phyloP scores from a whole-genome alignment of 2,888 invertebrate genomes.

The Sarcophaga variegata region DNA sequence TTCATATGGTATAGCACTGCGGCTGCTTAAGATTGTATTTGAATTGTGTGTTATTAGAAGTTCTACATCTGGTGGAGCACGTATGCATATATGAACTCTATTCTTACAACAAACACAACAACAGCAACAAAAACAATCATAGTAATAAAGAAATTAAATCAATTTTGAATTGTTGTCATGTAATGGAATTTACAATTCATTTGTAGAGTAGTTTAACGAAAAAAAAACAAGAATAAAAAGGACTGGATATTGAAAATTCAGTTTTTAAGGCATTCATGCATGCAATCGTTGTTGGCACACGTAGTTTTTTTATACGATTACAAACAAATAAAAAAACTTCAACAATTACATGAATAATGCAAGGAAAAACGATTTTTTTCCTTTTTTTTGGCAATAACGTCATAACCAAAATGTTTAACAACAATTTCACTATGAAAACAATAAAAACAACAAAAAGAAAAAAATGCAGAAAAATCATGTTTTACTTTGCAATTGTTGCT shows the following conservation, averaged over 20 bases:
- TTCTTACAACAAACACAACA: too few species aligned
- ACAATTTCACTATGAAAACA: constrained; percentile 54
- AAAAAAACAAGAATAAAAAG: too few species aligned
- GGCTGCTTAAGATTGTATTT: too few species aligned
- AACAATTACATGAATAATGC: not conserved
- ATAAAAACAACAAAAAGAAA: not conserved
- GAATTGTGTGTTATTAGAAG: too few species aligned
- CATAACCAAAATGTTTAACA: constrained; percentile 65
- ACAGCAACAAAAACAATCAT: not conserved
- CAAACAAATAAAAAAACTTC: not conserved
- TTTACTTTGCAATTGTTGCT: constrained; percentile 50
- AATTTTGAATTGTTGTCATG: constrained; percentile 59
- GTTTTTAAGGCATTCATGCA: constrained; percentile 66
- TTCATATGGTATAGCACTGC: too few species aligned
- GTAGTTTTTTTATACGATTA: constrained; percentile 53
- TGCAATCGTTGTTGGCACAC: constrained; percentile 66
- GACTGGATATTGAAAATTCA: constrained; percentile 37
- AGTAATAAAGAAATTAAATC: constrained; percentile 55
- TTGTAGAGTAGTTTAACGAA: constrained; percentile 19
- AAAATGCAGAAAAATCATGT: constrained; percentile 59
- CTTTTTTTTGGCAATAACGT: not conserved
- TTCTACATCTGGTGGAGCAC: too few species aligned
- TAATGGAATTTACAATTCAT: constrained; percentile 57
- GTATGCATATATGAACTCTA: too few species aligned
- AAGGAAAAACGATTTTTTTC: not conserved